Conservation (phyloP, 2,113 vertebrate species). For the Isurus oxyrinchus region DNA sequence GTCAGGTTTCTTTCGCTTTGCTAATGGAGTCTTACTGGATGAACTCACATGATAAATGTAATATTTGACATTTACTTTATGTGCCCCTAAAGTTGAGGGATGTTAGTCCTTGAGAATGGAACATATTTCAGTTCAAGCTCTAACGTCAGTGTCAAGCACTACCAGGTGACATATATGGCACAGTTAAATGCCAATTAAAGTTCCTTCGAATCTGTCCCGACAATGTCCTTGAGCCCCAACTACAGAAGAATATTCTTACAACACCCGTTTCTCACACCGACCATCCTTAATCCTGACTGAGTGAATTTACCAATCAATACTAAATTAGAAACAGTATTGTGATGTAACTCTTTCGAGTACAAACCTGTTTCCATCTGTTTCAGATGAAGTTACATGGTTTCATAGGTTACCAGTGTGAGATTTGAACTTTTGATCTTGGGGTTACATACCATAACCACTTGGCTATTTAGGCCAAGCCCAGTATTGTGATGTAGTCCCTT, state of each 20-base stretch:
- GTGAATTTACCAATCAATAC: background rate
- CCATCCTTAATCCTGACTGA: background rate
- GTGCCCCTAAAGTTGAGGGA: background rate
- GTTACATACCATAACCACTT: no score
- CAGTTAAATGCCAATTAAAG: background rate
- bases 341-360: no score
- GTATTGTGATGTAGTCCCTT: background rate
- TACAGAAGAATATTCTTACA: background rate
- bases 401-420: no score
- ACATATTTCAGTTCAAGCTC: background rate
- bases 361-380: no score
- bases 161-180: background rate
- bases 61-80: background rate
- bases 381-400: no score
- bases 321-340: background rate
- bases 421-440: no score
- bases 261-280: background rate
- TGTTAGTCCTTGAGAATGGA: background rate
- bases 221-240: background rate
- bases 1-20: background rate
- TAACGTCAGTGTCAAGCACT: background rate
- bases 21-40: background rate
- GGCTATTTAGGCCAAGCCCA: no score
- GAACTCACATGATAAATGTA: background rate
- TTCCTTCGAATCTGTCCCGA: background rate